phyloP scores from a whole-genome alignment of 2,113 vertebrate species.

The Nicator chloris region DNA sequence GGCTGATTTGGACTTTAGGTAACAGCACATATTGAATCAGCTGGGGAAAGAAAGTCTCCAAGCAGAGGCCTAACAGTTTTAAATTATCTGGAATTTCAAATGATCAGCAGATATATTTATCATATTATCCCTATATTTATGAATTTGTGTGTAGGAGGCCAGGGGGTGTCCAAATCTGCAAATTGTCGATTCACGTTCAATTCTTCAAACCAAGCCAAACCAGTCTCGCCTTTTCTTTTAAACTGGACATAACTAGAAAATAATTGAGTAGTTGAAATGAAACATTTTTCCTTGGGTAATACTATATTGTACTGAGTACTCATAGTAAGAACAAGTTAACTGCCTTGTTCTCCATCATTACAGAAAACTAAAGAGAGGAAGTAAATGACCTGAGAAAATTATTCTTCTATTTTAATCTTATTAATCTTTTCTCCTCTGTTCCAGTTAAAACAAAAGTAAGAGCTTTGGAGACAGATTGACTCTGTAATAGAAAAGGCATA shows the following conservation, averaged over 20 bases:
- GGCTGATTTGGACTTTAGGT: slow-evolving; percentile 58
- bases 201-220: background rate
- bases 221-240: background rate
- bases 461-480: background rate
- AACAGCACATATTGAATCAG: slow-evolving; percentile 39
- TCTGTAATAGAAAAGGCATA: background rate
- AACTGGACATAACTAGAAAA: background rate
- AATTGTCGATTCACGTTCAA: background rate
- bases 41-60: background rate
- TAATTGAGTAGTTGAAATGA: slow-evolving; percentile 36
- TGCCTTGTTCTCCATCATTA: background rate
- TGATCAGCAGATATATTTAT: background rate
- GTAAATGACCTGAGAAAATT: slow-evolving; percentile 39
- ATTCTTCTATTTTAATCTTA: slow-evolving; percentile 31
- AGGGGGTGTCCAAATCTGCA: background rate
- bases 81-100: slow-evolving; percentile 13
- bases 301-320: slow-evolving; percentile 3
- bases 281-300: slow-evolving; percentile 44
- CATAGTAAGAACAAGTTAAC: background rate
- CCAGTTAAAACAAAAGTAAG: slow-evolving; percentile 42
- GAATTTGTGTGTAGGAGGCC: background rate
- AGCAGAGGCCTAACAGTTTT: background rate
- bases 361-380: background rate
- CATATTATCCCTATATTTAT: slow-evolving; percentile 3
- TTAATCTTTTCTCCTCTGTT: slow-evolving; percentile 27